Percentiles rank a stretch among this genome's conserved stretches.
These are phyloP conservation scores for Eidolon helvum DNA, from an alignment of 2,113 vertebrate species.

Conservation along the genomic window DNA sequence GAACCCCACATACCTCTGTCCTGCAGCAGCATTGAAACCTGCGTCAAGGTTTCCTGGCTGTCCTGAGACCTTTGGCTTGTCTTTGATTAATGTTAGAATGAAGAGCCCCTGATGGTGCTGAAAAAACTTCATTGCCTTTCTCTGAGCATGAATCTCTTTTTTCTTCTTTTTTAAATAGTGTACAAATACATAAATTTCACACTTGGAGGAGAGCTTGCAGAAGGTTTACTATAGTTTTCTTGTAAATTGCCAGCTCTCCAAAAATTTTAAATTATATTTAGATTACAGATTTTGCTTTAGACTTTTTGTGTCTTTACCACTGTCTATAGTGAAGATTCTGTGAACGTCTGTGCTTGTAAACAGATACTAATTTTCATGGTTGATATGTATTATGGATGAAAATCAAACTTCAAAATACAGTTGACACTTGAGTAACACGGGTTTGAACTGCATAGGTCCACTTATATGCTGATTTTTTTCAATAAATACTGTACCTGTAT, in stretches of 20 bases:
- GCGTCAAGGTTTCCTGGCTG: background rate
- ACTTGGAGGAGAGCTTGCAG: background rate
- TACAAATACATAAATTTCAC: background rate
- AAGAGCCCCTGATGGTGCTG: background rate
- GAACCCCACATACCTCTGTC: too few species aligned
- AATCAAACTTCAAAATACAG: background rate
- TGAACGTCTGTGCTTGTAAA: conserved; percentile 2
- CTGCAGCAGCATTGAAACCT: background rate
- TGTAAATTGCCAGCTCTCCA: background rate
- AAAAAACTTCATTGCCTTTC: background rate
- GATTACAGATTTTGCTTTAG: background rate
- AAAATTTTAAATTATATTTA: conserved; percentile 22
- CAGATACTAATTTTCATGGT: conserved; percentile 32
- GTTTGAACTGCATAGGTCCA: background rate
- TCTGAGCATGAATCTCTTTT: background rate
- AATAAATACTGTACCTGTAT: background rate
- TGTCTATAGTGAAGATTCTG: background rate
- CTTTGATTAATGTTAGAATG: background rate
- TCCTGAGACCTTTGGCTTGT: background rate
- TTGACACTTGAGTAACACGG: background rate
- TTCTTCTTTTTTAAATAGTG: background rate
- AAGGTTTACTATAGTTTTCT: background rate
- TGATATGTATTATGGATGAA: conserved; percentile 6
- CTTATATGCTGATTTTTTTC: background rate
- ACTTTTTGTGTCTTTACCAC: background rate